A percentile compares a stretch with the other conserved stretches of the same genome.
phyloP scores from a whole-genome alignment of 2,113 vertebrate species.

The Abramis brama region DNA sequence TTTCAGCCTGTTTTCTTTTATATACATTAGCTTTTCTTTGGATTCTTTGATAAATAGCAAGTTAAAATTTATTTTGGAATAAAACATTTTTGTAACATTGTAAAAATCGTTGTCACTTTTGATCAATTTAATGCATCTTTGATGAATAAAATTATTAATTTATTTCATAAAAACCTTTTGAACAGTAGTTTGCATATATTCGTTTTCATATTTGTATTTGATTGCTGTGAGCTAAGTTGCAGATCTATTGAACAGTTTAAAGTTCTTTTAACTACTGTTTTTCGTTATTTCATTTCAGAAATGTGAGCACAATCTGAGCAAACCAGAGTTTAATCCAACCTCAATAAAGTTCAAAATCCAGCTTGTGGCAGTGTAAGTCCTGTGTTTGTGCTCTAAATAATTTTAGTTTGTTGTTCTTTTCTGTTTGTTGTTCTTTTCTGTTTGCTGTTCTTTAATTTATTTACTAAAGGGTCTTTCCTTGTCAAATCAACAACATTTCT shows the following conservation, averaged over 20 bases:
- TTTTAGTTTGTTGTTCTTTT: neutral
- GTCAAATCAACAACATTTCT: no score
- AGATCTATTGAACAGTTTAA: neutral
- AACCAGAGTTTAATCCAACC: slow-evolving; percentile 98
- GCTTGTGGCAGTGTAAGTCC: slow-evolving; percentile 96
- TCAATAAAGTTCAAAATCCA: slow-evolving; percentile 99
- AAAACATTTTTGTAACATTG: no score
- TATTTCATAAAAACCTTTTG: neutral
- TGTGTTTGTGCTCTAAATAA: neutral
- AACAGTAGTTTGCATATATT: neutral
- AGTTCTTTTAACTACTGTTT: neutral
- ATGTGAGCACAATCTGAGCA: slow-evolving; percentile 99
- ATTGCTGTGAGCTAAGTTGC: neutral
- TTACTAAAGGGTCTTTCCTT: neutral
- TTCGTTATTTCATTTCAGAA: slow-evolving; percentile 76
- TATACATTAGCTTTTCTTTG: neutral
- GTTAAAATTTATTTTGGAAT: no score
- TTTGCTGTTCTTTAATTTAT: neutral
- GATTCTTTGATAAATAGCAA: no score
- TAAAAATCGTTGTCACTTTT: neutral
- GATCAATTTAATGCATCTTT: neutral
- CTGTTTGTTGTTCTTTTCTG: neutral
- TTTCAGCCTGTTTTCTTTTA: neutral
- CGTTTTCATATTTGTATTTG: neutral
- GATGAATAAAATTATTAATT: neutral